phyloP scores from a whole-genome alignment of 2,797 vertebrate species.

The Myiotriccus ornatus region DNA sequence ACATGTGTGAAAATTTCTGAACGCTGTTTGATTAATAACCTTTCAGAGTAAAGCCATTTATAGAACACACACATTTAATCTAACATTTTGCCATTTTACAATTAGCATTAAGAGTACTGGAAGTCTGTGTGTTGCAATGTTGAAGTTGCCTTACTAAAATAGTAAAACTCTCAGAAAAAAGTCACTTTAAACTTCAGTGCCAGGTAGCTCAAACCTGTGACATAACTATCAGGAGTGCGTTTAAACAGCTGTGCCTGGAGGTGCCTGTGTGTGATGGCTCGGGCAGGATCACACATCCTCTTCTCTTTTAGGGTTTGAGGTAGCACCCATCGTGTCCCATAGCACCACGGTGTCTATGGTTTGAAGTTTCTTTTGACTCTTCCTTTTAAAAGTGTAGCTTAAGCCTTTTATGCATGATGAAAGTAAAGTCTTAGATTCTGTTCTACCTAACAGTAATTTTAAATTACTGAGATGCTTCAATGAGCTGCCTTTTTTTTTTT shows the following conservation, averaged over 20 bases:
- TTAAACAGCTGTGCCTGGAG: background rate
- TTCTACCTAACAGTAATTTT: background rate
- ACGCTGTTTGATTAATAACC: background rate
- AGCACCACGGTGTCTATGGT: background rate
- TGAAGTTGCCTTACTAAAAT: background rate
- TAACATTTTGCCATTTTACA: background rate
- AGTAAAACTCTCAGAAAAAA: background rate
- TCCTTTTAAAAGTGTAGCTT: background rate
- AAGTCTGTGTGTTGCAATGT: background rate
- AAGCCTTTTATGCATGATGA: background rate
- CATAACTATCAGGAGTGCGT: background rate
- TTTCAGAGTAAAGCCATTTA: background rate
- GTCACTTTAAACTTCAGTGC: background rate
- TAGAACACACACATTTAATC: background rate
- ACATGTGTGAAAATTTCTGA: background rate
- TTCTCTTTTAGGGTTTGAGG: background rate
- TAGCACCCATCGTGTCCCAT: background rate
- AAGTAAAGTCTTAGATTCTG: background rate
- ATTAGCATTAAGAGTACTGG: background rate
- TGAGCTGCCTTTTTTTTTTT: background rate
- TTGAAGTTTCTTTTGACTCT: background rate
- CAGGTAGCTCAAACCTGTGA: background rate
- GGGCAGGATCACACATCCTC: rapidly evolving
- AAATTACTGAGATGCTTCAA: background rate
- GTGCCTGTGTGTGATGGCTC: background rate